phyloP scores from a whole-genome alignment of 2,888 invertebrate species.

The Plagodis pulveraria region DNA sequence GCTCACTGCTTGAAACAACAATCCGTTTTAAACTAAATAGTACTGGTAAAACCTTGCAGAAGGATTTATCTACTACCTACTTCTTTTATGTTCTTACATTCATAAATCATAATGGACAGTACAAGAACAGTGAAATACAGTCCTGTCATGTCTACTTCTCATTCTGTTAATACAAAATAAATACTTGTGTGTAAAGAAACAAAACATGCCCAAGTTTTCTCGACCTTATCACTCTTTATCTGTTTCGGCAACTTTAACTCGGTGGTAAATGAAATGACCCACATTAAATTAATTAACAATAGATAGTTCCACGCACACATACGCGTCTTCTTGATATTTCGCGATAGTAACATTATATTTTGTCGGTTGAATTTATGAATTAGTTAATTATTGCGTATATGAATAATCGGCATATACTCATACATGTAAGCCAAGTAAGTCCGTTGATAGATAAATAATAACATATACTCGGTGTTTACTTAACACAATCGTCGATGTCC shows the following conservation, averaged over 20 bases:
- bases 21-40: conserved; percentile 9
- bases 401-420: conserved; percentile 48
- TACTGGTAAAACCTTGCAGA: not conserved
- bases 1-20: conserved; percentile 33
- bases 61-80: not conserved
- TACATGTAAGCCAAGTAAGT: conserved; percentile 68
- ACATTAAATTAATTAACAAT: conserved; percentile 39
- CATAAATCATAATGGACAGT: too few relatives aligned
- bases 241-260: conserved; percentile 30
- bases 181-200: not conserved
- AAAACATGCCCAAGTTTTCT: conserved; percentile 7
- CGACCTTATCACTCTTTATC: conserved; percentile 33
- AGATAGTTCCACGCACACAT: conserved; percentile 33
- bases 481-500: conserved; percentile 81
- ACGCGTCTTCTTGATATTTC: conserved; percentile 8
- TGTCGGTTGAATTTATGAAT: conserved; percentile 68
- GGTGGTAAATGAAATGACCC: conserved; percentile 36
- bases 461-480: conserved; percentile 79
- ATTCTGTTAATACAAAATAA: too few relatives aligned
- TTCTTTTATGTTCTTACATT: not conserved
- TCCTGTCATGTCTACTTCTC: too few relatives aligned
- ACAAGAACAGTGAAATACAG: too few relatives aligned
- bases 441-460: conserved; percentile 76
- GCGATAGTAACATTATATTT: conserved; percentile 38
- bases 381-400: conserved; percentile 70